Conservation (phyloP, 2,888 invertebrate species). For the Venusia cambrica region DNA sequence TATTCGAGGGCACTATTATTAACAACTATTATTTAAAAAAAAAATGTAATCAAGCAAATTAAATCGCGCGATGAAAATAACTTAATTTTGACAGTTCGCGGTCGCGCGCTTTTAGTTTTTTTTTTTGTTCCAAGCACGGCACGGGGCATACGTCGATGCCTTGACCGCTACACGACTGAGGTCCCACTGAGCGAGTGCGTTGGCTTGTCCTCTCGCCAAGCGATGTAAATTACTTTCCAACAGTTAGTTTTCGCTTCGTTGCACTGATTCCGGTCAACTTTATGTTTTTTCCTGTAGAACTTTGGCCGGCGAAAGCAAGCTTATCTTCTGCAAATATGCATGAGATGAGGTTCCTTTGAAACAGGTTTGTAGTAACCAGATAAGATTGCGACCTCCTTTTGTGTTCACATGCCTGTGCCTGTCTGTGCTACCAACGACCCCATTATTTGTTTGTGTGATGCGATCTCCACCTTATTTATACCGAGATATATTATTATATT, state of each 20-base stretch:
- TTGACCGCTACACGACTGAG: conserved; percentile 74
- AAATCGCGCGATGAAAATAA: conserved; percentile 30
- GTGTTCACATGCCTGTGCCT: conserved; percentile 1
- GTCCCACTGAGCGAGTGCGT: conserved; percentile 62
- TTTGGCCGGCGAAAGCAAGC: conserved; percentile 51
- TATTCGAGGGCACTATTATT: conserved; percentile 55
- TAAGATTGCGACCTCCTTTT: conserved; percentile 19
- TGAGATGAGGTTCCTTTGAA: conserved; percentile 16
- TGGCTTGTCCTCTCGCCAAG: conserved; percentile 52
- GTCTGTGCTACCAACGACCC: conserved; percentile 5
- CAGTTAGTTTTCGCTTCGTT: conserved; percentile 76
- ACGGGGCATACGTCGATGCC: conserved; percentile 56
- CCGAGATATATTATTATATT: no score
- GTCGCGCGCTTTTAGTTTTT: conserved; percentile 67
- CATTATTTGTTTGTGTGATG: conserved; percentile 1
- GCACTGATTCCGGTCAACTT: conserved; percentile 69
- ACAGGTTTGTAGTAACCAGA: conserved; percentile 19
- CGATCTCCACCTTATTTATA: no score
- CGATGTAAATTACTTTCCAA: conserved; percentile 73
- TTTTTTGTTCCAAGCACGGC: conserved; percentile 45
- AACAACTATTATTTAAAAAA: conserved; percentile 23
- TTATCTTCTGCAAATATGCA: conserved; percentile 40
- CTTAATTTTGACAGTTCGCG: conserved; percentile 58
- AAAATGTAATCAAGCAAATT: conserved; percentile 21
- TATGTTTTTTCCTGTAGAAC: conserved; percentile 34